Conservation (phyloP, 2,113 vertebrate species). For the Crocuta crocuta region DNA sequence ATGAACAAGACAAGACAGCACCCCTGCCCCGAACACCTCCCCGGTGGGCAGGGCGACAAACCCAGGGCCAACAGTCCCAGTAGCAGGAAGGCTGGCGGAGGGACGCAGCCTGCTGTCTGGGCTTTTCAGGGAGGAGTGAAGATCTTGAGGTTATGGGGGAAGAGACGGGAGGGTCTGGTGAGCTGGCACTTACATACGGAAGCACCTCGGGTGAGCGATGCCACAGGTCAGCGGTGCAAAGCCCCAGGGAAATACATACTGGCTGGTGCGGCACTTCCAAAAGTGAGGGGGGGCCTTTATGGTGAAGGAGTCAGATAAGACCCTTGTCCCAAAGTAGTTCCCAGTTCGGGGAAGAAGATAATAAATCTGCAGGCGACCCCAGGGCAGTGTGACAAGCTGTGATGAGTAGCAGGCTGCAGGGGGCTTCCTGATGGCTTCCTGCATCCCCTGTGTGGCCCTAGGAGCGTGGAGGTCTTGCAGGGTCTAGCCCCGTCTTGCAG, state of each 20-base stretch:
- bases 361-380: neutral
- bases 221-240: neutral
- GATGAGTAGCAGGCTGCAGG: accelerated
- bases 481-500: accelerated
- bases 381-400: accelerated
- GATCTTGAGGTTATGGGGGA: too few relatives aligned
- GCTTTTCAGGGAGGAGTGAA: neutral
- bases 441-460: neutral
- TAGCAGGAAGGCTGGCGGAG: neutral
- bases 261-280: neutral
- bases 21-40: neutral
- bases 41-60: too few relatives aligned
- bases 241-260: neutral
- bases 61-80: neutral
- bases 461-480: neutral
- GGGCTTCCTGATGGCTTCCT: neutral
- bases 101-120: accelerated
- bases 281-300: neutral
- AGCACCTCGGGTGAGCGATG: neutral
- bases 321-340: neutral
- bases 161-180: neutral
- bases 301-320: neutral
- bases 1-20: too few relatives aligned
- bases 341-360: neutral
- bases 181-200: accelerated